These are phyloP conservation scores for Solenopsis invicta DNA, from an alignment of 1,140 invertebrate genomes.

Conservation along the genomic window DNA sequence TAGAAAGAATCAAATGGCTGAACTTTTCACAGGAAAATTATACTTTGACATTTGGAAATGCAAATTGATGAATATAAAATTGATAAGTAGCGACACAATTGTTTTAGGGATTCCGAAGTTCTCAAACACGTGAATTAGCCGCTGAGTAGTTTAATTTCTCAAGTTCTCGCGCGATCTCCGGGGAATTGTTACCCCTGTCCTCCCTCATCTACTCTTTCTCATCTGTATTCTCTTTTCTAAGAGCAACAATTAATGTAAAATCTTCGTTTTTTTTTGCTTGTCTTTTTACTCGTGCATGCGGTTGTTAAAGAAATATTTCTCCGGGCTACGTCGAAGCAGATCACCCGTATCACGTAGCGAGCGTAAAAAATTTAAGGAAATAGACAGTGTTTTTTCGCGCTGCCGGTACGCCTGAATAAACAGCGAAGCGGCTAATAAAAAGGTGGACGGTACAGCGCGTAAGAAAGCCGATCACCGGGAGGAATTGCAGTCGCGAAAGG, in stretches of 20 bases:
- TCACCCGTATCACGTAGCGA: constrained; percentile 18
- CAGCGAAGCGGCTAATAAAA: constrained; percentile 54
- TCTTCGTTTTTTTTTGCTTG: neutral
- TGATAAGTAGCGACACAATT: constrained; percentile 3
- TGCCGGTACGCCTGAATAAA: constrained; percentile 29
- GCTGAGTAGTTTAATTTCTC: constrained; percentile 35
- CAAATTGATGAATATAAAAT: neutral
- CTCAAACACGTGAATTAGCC: constrained; percentile 34
- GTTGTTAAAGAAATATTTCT: constrained; percentile 37
- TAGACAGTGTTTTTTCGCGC: constrained; percentile 40
- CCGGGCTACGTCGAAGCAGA: constrained; percentile 1
- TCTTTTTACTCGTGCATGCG: neutral
- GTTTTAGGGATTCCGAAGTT: constrained; percentile 16
- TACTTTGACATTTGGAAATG: neutral
- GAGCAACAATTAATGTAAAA: constrained; percentile 41
- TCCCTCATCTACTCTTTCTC: neutral
- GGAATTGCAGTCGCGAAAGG: constrained; percentile 34
- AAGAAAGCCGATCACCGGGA: constrained; percentile 59
- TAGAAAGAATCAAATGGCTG: neutral
- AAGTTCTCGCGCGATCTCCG: neutral
- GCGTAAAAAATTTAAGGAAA: constrained; percentile 46
- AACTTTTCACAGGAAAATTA: neutral
- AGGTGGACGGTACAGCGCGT: constrained; percentile 16
- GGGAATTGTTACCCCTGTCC: neutral
- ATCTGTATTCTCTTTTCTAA: constrained; percentile 45